These are phyloP conservation scores for Psococerastis gibbosa DNA, from an alignment of 2,888 invertebrate genomes.

Conservation along the genomic window DNA sequence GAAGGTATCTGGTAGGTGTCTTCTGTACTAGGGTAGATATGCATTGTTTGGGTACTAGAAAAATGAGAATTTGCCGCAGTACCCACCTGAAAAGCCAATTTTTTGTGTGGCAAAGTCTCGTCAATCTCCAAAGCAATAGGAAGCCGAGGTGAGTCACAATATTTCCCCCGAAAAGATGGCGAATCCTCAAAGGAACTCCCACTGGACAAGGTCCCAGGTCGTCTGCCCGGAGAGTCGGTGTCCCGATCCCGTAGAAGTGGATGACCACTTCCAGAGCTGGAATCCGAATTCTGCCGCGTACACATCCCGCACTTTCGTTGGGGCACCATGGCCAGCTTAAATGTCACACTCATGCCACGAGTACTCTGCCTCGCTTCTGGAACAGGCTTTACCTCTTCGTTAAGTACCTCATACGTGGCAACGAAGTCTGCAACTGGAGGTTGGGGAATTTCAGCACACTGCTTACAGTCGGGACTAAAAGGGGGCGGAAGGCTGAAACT, in stretches of 20 bases:
- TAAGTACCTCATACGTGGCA: conserved; percentile 17
- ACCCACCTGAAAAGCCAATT: too few species aligned
- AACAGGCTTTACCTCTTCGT: not conserved
- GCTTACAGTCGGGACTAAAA: conserved; percentile 18
- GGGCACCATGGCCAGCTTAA: conserved; percentile 19
- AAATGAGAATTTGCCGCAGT: too few species aligned
- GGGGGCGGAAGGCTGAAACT: conserved; percentile 20
- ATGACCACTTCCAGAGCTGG: conserved; percentile 20
- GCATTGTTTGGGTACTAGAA: too few species aligned
- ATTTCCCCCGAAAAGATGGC: not conserved
- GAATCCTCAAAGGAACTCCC: not conserved
- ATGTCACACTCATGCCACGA: conserved; percentile 19
- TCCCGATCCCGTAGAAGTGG: conserved; percentile 15
- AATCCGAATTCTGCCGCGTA: conserved; percentile 21
- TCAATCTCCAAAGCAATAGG: not conserved
- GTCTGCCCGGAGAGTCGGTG: conserved; percentile 11
- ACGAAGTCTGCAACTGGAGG: conserved; percentile 19
- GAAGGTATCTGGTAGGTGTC: too few species aligned
- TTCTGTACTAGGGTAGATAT: too few species aligned
- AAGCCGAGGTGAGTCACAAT: not conserved
- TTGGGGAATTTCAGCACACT: conserved; percentile 17
- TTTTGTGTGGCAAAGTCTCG: too few species aligned
- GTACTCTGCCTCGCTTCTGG: conserved; percentile 9
- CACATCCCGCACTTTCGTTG: conserved; percentile 20
- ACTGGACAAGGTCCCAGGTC: conserved; percentile 9